Conservation (phyloP, 2,113 vertebrate genomes). For the Peromyscus maniculatus region DNA sequence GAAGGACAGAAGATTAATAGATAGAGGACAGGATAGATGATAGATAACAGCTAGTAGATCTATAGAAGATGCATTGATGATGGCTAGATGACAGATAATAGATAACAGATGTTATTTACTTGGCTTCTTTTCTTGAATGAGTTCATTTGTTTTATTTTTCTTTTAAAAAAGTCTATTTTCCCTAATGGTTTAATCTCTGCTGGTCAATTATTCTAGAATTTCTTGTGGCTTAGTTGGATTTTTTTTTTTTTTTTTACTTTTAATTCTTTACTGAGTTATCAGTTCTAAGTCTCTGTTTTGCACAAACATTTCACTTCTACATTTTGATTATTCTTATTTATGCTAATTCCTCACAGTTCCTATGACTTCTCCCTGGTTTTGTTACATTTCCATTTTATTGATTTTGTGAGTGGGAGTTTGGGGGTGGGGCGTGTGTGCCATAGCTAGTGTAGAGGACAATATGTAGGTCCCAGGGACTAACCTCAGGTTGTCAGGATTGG, state of each 20-base stretch:
- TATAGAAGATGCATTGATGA: not conserved
- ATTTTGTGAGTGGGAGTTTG: not conserved
- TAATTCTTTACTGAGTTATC: not conserved
- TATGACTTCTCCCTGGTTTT: not conserved
- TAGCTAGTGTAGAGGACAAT: too few species aligned
- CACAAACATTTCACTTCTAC: not conserved
- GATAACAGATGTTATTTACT: not conserved
- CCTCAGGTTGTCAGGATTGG: not conserved
- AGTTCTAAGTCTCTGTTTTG: not conserved
- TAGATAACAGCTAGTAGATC: not conserved
- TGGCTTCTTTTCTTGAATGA: not conserved
- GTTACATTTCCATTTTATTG: not conserved
- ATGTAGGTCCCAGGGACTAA: not conserved
- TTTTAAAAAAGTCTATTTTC: not conserved
- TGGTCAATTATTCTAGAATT: not conserved
- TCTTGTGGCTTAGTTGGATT: not conserved
- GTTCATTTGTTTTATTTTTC: not conserved
- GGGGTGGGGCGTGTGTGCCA: not conserved
- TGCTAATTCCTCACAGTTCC: not conserved
- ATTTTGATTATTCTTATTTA: not conserved
- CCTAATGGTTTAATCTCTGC: not conserved
- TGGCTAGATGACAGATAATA: not conserved
- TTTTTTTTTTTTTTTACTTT: not conserved
- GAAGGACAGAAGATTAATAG: not conserved
- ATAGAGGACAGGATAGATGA: not conserved